phyloP scores from a whole-genome alignment of 2,113 vertebrate genomes.

The Phalacrocorax brasilianus region DNA sequence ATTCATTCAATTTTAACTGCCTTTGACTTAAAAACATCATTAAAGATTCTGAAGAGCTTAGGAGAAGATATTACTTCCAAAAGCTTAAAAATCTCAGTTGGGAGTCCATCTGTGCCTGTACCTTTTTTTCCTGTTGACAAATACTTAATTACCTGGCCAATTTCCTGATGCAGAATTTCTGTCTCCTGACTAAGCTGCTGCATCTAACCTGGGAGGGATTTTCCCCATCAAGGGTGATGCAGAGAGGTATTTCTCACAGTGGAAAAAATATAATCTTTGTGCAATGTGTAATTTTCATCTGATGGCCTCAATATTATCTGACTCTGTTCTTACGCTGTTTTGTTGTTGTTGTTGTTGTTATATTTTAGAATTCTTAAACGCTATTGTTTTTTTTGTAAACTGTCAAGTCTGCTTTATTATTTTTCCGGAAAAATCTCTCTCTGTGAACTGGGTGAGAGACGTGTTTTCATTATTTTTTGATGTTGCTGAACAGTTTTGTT shows the following conservation, averaged over 20 bases:
- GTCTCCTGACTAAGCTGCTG: not conserved
- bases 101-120: not conserved
- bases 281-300: not conserved
- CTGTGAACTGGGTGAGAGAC: not conserved
- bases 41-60: slow-evolving; percentile 9
- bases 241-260: not conserved
- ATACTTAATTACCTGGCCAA: slow-evolving; percentile 14
- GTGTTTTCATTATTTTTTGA: not conserved
- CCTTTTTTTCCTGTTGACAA: slow-evolving; percentile 2
- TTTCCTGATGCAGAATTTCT: not conserved
- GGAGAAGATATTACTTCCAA: not conserved
- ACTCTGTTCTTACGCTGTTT: not conserved
- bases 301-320: not conserved
- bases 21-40: slow-evolving; percentile 9
- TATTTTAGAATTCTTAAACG: not conserved
- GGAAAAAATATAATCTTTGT: not conserved
- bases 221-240: not conserved
- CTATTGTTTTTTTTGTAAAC: not conserved
- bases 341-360: not conserved
- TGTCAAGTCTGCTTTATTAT: not conserved
- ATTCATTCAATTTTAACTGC: slow-evolving; percentile 29
- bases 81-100: not conserved
- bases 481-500: not conserved
- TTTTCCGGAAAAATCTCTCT: not conserved
- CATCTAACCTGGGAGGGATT: not conserved